phyloP scores from a whole-genome alignment of 35 echinoderm and acorn worm species.

The Strongylocentrotus purpuratus region DNA sequence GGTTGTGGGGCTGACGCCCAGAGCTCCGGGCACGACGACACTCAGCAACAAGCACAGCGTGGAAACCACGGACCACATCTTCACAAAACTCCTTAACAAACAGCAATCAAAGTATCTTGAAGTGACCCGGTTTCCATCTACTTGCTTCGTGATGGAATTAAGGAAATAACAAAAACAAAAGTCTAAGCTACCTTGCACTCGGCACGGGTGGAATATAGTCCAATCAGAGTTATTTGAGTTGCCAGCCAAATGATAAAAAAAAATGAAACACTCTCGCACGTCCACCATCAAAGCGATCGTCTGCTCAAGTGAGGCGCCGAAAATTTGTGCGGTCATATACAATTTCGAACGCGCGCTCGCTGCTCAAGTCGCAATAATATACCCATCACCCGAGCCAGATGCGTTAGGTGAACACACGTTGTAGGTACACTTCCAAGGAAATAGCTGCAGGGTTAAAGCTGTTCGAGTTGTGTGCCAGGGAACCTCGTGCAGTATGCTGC shows the following conservation, averaged over 20 bases:
- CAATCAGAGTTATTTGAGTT: neutral
- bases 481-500: neutral
- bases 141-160: neutral
- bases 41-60: neutral
- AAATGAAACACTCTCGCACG: neutral
- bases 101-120: neutral
- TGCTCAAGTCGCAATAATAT: neutral
- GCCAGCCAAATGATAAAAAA: neutral
- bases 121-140: neutral
- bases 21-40: neutral
- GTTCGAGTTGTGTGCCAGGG: neutral
- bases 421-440: no score
- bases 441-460: neutral
- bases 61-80: neutral
- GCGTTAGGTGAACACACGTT: no score
- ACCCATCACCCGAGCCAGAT: no score
- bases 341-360: neutral
- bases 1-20: neutral
- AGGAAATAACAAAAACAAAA: no score
- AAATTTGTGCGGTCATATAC: neutral
- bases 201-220: no score
- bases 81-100: neutral
- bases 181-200: no score
- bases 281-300: neutral
- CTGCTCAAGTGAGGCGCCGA: neutral